Base-by-base conservation (phyloP, 2,888 invertebrate genomes). In the Patella depressa region DNA sequence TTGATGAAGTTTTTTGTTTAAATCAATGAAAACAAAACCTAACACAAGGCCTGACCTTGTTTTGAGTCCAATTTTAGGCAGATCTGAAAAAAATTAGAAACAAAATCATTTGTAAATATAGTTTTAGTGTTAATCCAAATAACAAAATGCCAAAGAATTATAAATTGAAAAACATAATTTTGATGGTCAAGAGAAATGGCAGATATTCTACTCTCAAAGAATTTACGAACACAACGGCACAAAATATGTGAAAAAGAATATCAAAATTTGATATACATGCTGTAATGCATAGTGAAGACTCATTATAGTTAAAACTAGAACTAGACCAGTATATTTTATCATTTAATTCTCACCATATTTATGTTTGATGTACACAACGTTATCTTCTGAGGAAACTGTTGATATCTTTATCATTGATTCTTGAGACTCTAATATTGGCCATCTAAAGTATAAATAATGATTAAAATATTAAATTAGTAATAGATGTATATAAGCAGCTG, bases 61-160 rank as follows among this genome's bases (percentile, higher is more conserved):
- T 73, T 80, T 83, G 19, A 89, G 78, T 45, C 88, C 89, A 76
- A 89, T 83, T 74, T 88, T 85, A 53, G 88, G 87, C 57, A 81
- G 83, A 34, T 85, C 89, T 87, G 78, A 73, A 83, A 80, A 77
- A 69, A 73, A 74, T 24, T 14, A 57, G 72, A 55, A 15, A 72
- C 19, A 55, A 54, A 7, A 45, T 45, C 45, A 45, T 45, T 7
- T 7, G 9, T 45, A 45, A 45, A 45, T 45, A 45, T 45, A 45
- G 45, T 45, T 9, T 45, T 45, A 9, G 1, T 4, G 45, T 7
- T 45, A 45, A 45, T 45, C 7, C 45, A 45, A 45, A 45, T 45
- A 5, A 7, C 45, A 7, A 17, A 3, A 45, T 34, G 53, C 17
- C 0, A 1, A 55, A 7, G n/a, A 69, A 55, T 19, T 24, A 24